Base-by-base conservation (phyloP, 2,888 invertebrate species). In the Cerceris rybyensis region DNA sequence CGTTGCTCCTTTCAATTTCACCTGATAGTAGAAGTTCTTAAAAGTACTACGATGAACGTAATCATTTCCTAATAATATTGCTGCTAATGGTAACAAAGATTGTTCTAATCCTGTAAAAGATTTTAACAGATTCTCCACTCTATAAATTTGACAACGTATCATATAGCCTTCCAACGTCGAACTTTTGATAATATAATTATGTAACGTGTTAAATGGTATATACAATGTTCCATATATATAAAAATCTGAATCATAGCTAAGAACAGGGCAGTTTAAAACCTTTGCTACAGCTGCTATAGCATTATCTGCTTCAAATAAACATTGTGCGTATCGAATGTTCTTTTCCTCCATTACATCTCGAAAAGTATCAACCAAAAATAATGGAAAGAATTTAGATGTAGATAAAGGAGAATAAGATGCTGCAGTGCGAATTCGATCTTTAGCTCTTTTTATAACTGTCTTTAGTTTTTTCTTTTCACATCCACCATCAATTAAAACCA, bases 221-320 rank as follows among this genome's bases (percentile, higher is more conserved):
- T 97, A 98, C 1, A 94, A 92, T 0, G 97, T 95, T 92, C 97
- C 96, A 92, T 96, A 97, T 81, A 99, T 96, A 88, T 96, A 98
- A 93, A 98, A 99, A 93, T 99, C 99, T 0, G 98, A 98, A 92
- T 99, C 99, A 85, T 96, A 97, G 88, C 98, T 98, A 5, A 99
- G 91, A 2, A 99, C 96, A 0, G 98, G 98, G 87, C 98, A 98
- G 52, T 96, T 93, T 2, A 98, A 93, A 70, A 95, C 93, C 81
- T 95, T 95, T 0, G 98, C 97, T 83, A 98, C 92, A 0, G 96
- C 95, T 0, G 98, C 98, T 69, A 98, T 95, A 88, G 97, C 96
- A 84, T 96, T 95, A 91, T 99, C 99, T 0, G 98, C 98, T 92
- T 99, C 98, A 91, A 96, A 97, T 83, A 96, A 95, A 88, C 97